Base-by-base conservation (phyloP, 2,113 vertebrate species). In the Petrocephalus zakoni region DNA sequence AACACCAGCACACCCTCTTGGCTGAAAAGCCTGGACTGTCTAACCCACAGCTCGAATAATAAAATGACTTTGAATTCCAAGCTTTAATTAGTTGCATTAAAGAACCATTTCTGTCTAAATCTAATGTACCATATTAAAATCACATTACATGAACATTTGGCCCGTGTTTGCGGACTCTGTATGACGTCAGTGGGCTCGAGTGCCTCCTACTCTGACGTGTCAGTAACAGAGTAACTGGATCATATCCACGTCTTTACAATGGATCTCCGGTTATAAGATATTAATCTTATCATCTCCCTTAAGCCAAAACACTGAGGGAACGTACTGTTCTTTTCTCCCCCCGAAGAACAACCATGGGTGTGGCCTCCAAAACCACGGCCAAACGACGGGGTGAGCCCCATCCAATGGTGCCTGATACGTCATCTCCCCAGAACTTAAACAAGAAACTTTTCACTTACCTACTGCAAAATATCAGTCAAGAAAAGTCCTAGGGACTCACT, bases 371-470 rank as follows among this genome's bases (percentile, higher is more conserved):
- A 29, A 86, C 34, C 29, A 21, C 17, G 52, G 84, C 51, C 84
- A 34, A 52, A 53, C 6, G 53, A 22, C 25, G 51, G 46, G 25
- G 3, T 15, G 22, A 87, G 21, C 37, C 22, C 10, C 10, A 37
- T 64, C 42, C 29, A 87, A 1, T 2, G 11, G 11, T 46, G 58
- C 53, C 85, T 55, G 52, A 37, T 21, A 7, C 9, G 6, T 13
- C 25, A 37, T 10, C 34, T 9, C 78, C 68, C n/a, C 19, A 88
- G 68, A 22, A 78, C 81, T 75, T 87, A 49, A 87, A 88, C 86
- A 75, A 55, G 61, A 61, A 64, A 11, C 22, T 17, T 47, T 82
- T n/a, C 88, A 91, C 90, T 91, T 91, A 91, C 91, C 92, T 91
- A 90, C 5, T 10, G 34, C 34, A 56, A 87, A 89, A 46, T 9